These are phyloP conservation scores for Pseudopleuronectes americanus DNA, from an alignment of 2,797 vertebrate species.

Conservation along the genomic window DNA sequence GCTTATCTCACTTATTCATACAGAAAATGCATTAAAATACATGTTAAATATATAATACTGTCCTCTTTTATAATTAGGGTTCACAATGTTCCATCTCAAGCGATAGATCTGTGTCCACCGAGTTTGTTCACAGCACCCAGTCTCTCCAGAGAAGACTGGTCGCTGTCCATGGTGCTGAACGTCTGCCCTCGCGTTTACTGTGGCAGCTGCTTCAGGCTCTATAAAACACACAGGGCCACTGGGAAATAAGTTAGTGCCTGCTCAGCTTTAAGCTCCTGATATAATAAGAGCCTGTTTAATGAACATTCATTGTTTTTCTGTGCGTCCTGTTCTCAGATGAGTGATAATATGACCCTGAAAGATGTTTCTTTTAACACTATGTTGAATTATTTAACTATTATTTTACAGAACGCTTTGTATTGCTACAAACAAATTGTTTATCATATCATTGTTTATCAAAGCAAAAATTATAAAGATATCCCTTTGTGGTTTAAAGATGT, in stretches of 20 bases:
- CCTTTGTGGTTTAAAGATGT: not conserved
- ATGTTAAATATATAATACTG: slow-evolving; percentile 21
- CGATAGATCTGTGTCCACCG: too few relatives aligned
- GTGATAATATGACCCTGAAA: not conserved
- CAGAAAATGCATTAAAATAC: slow-evolving; percentile 32
- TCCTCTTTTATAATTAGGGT: slow-evolving; percentile 24
- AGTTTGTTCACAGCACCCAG: too few relatives aligned
- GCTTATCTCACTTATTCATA: slow-evolving; percentile 32
- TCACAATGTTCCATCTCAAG: slow-evolving; percentile 8
- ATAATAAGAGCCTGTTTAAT: slow-evolving; percentile 10
- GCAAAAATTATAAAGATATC: not conserved
- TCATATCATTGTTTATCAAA: not conserved
- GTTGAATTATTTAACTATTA: not conserved
- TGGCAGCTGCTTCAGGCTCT: slow-evolving; percentile 24
- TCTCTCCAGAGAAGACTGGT: slow-evolving; percentile 1
- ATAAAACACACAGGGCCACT: slow-evolving; percentile 30
- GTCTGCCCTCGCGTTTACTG: slow-evolving; percentile 18
- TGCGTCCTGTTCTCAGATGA: not conserved
- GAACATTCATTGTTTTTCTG: slow-evolving; percentile 6
- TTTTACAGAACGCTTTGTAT: not conserved
- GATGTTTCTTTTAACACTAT: not conserved
- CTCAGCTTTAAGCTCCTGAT: slow-evolving; percentile 1
- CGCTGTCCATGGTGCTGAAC: slow-evolving; percentile 87
- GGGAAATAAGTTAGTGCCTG: slow-evolving; percentile 28
- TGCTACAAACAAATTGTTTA: not conserved